Base-by-base conservation (phyloP, 2,888 invertebrate species). In the Resseliella maxima region DNA sequence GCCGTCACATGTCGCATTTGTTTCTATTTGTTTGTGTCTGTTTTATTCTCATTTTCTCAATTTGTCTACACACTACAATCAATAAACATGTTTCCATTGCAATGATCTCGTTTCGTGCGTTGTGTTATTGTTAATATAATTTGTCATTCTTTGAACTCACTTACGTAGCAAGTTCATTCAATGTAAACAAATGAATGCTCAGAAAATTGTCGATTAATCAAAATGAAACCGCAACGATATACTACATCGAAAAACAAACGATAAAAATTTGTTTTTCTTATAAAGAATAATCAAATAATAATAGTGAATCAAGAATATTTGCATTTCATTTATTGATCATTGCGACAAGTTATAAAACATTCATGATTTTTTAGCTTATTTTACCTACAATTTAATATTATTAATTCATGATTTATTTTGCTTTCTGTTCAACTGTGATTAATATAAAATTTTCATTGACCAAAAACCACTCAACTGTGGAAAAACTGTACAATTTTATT, bases 401-500 rank as follows among this genome's bases (percentile, higher is more conserved):
- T 41, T 41, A 12, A 41, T 5, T 18, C 10, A 15, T 15, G 31
- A 15, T 72, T 27, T 72, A 31, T 12, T n/a, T 15, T 12, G 72
- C 1, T 31, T 72, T 15, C 8, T 35, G 27, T 72, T 72, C 0
- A 72, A 31, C 15, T 72, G 31, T 12, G 6, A 31, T 59, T 18
- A 18, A 50, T n/a, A 50, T 18, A 3, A 50, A 50, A 50, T 59
- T 35, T 72, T 72, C 72, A 72, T 10, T 72, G 72, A 72, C 72
- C 72, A 35, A 72, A 72, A 72, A 72, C 5, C 72, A 72, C 31
- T 72, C 72, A 72, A 72, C 31, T 72, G 72, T 72, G 72, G 72
- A 72, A 72, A 27, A 72, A 72, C 31, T 72, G 27, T 35, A 31
- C 31, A 72, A 50, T 15, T 15, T 15, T 15, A 50, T 59, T n/a